These are phyloP conservation scores for Gryllus longicercus DNA, from an alignment of 2,888 invertebrate genomes.

Conservation along the genomic window DNA sequence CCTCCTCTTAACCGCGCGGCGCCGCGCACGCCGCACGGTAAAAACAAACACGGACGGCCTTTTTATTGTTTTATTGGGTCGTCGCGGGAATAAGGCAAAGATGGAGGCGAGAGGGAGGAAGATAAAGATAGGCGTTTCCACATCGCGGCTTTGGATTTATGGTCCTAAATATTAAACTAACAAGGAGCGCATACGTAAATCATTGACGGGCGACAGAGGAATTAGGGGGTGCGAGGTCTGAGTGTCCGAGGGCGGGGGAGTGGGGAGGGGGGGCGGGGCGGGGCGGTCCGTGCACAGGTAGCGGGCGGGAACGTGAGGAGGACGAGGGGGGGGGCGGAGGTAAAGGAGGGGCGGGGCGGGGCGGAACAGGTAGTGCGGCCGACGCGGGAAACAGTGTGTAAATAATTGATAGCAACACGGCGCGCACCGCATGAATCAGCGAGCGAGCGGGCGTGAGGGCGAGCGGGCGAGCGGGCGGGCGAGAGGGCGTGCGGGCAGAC, in stretches of 20 bases:
- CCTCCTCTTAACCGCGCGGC: not conserved
- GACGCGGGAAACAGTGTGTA: not conserved
- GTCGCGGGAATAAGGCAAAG: not conserved
- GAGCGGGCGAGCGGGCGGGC: not conserved
- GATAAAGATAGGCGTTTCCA: conserved; percentile 22
- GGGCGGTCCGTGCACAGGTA: too few species aligned
- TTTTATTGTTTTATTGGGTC: not conserved
- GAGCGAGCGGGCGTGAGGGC: not conserved
- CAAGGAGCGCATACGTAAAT: conserved; percentile 30
- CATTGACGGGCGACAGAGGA: conserved; percentile 19
- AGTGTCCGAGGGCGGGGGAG: not conserved
- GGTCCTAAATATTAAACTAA: conserved; percentile 32
- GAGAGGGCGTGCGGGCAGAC: not conserved
- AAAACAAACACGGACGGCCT: not conserved
- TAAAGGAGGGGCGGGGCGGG: not conserved
- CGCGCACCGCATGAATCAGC: not conserved
- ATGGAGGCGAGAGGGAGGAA: not conserved
- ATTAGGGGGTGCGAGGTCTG: conserved; percentile 17
- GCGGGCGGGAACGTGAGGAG: not conserved
- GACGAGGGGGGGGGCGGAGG: not conserved
- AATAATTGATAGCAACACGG: not conserved
- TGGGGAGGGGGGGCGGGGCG: not conserved
- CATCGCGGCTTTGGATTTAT: conserved; percentile 27
- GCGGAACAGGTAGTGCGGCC: not conserved
- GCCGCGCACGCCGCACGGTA: not conserved